Conservation (phyloP, 2,888 invertebrate species). For the Mylabris sibirica region DNA sequence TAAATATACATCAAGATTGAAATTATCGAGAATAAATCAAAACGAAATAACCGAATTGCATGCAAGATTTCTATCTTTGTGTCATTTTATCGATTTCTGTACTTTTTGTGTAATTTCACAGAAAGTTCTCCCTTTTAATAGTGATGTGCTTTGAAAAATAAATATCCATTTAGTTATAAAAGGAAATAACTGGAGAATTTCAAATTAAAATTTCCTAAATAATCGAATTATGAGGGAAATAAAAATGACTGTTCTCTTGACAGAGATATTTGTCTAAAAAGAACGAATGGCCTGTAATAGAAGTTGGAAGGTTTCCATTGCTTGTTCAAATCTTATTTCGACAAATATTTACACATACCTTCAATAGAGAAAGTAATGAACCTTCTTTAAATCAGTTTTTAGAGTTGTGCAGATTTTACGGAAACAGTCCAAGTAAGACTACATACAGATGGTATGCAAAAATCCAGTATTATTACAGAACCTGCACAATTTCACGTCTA, state of each 20-base stretch:
- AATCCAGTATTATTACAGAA: too few species aligned
- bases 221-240: background rate
- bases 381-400: background rate
- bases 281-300: too few species aligned
- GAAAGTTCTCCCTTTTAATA: background rate
- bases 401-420: background rate
- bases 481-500: too few species aligned
- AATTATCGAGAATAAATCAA: background rate
- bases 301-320: too few species aligned
- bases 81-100: background rate
- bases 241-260: background rate
- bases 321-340: too few species aligned
- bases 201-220: background rate
- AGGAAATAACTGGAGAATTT: background rate
- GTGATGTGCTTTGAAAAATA: background rate
- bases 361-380: too few species aligned
- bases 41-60: background rate
- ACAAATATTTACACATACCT: too few species aligned
- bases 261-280: too few species aligned
- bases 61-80: background rate
- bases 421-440: too few species aligned
- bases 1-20: too few species aligned
- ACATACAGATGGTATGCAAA: too few species aligned
- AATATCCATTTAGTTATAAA: background rate
- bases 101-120: background rate